Evolutionary conservation across 2,113 vertebrate genomes (phyloP).

Genomic region (Nerophis ophidion): DNA sequence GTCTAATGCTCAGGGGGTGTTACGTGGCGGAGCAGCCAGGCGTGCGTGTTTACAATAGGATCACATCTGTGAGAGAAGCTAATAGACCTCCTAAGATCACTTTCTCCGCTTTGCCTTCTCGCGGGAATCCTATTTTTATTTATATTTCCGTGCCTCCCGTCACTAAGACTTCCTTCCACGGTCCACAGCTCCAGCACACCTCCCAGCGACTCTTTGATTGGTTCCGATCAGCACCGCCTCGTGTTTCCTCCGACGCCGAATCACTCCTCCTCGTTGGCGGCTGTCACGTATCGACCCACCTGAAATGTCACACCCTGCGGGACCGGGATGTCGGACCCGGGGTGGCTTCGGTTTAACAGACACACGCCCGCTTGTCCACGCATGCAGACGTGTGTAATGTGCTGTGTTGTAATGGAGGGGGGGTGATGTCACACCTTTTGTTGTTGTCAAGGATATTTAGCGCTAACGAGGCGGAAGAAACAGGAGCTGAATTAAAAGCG

Average conservation of each 20-base stretch:
- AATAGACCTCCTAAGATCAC: conserved; percentile 20
- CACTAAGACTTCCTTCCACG: conserved; percentile 11
- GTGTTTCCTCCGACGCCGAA: conserved; percentile 27
- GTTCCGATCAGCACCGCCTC: conserved; percentile 34
- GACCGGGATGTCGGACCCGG: conserved; percentile 16
- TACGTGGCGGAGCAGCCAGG: neutral
- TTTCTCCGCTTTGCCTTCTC: conserved; percentile 1
- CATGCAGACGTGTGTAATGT: neutral
- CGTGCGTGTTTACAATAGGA: conserved; percentile 13
- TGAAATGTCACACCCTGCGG: conserved; percentile 33
- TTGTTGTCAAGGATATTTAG: conserved; percentile 3
- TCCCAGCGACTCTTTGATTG: conserved; percentile 41
- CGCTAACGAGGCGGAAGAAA: conserved; percentile 2
- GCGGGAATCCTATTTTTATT: conserved; percentile 11
- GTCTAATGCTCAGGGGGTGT: conserved; percentile 1
- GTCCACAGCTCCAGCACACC: conserved; percentile 10
- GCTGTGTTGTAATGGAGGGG: conserved; percentile 1
- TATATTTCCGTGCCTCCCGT: conserved; percentile 1
- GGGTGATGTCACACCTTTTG: conserved; percentile 1
- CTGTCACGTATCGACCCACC: conserved; percentile 41
- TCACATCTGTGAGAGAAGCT: conserved; percentile 4
- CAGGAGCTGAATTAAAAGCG: neutral
- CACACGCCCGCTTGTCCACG: neutral
- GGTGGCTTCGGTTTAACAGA: neutral
- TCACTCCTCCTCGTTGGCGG: conserved; percentile 32